Evolutionary conservation across 2,113 vertebrate genomes (phyloP).

Genomic region (Melospiza melodia): DNA sequence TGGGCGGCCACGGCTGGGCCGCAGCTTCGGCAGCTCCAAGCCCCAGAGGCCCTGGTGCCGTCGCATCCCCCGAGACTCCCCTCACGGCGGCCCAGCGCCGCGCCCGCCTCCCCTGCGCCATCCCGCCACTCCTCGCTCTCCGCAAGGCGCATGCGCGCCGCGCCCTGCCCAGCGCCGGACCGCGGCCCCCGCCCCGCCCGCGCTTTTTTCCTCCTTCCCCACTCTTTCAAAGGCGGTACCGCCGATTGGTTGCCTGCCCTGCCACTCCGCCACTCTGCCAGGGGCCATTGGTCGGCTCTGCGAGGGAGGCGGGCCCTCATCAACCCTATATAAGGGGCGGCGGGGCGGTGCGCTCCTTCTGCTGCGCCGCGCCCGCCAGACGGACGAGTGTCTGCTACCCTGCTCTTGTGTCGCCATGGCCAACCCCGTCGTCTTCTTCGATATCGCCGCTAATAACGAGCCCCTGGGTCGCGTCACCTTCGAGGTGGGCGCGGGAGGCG

Average conservation of each 20-base stretch:
- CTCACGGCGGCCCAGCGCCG: background rate
- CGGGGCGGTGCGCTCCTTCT: accelerated
- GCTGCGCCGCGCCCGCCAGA: background rate
- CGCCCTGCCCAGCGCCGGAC: background rate
- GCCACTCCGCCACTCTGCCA: background rate
- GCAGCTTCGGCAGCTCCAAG: background rate
- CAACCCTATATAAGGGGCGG: background rate
- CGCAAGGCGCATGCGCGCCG: background rate
- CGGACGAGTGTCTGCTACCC: accelerated
- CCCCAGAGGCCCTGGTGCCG: background rate
- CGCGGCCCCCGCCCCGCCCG: background rate
- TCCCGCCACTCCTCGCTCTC: background rate
- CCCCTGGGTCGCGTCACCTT: conserved; percentile 75
- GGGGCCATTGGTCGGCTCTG: background rate
- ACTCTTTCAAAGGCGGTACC: background rate
- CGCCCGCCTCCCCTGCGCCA: accelerated
- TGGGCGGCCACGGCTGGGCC: too few relatives aligned
- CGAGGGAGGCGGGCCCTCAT: background rate
- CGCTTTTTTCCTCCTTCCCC: background rate
- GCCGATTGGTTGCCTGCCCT: background rate
- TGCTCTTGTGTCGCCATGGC: conserved; percentile 53
- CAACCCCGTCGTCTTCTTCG: conserved; percentile 79
- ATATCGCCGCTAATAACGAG: conserved; percentile 58
- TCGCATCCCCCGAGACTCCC: too few relatives aligned
- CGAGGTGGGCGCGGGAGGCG: conserved; percentile 71